Conservation (phyloP, 64 coral and sea anemone species). For the Stichodactyla mertensii region DNA sequence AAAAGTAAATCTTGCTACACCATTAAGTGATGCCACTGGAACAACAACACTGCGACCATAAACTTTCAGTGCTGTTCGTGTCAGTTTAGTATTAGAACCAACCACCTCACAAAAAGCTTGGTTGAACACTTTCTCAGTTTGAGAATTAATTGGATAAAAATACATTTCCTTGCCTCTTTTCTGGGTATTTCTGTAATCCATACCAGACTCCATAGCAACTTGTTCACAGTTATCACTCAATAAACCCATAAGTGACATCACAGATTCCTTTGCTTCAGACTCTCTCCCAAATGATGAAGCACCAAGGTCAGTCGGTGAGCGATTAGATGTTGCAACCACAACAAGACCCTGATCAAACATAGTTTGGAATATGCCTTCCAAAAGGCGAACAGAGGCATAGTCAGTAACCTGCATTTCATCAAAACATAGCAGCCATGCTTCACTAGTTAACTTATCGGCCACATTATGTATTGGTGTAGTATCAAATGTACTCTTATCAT, state of each 20-base stretch:
- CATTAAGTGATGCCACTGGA: slow-evolving; percentile 60
- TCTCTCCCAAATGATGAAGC: slow-evolving; percentile 76
- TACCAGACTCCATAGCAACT: slow-evolving; percentile 50
- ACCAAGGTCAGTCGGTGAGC: slow-evolving; percentile 69
- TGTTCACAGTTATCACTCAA: slow-evolving; percentile 56
- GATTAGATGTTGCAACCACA: slow-evolving; percentile 74
- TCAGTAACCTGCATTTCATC: slow-evolving; percentile 84
- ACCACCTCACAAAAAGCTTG: slow-evolving; percentile 70
- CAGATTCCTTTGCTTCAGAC: slow-evolving; percentile 56
- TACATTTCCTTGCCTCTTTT: slow-evolving; percentile 51
- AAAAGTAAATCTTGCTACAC: slow-evolving; percentile 73
- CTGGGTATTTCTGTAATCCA: slow-evolving; percentile 60
- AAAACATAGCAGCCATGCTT: slow-evolving; percentile 77
- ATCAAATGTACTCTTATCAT: slow-evolving; percentile 54
- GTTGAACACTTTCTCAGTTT: slow-evolving; percentile 56
- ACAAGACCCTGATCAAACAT: slow-evolving; percentile 67
- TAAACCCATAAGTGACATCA: slow-evolving; percentile 63
- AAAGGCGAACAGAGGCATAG: slow-evolving; percentile 64
- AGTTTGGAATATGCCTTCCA: slow-evolving; percentile 67
- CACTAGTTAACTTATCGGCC: slow-evolving; percentile 40
- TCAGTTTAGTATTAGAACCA: slow-evolving; percentile 44
- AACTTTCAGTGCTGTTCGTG: slow-evolving; percentile 49
- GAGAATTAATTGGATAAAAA: slow-evolving; percentile 42
- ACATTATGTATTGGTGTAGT: slow-evolving; percentile 57
- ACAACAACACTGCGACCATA: slow-evolving; percentile 80